Percentiles rank a stretch among this genome's conserved stretches.
phyloP scores from a whole-genome alignment of 2,888 invertebrate genomes.

The Ctena decussata region DNA sequence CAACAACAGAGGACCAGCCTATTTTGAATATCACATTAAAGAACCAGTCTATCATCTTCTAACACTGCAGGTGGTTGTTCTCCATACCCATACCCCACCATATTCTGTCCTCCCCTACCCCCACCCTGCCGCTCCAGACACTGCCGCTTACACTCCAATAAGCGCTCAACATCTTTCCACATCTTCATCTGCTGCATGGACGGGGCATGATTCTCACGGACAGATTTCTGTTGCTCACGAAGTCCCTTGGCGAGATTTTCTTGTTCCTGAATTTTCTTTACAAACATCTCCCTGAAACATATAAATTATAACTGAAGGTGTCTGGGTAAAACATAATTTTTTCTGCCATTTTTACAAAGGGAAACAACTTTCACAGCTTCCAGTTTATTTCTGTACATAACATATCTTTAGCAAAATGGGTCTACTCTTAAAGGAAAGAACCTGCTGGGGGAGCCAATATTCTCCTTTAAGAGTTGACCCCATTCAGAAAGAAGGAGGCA shows the following conservation, averaged over 20 bases:
- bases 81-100: slow-evolving; percentile 62
- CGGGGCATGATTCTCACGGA: slow-evolving; percentile 88
- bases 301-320: too few relatives aligned
- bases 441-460: too few relatives aligned
- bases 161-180: slow-evolving; percentile 88
- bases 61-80: slow-evolving; percentile 76
- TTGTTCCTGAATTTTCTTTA: slow-evolving; percentile 89
- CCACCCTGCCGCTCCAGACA: slow-evolving; percentile 74
- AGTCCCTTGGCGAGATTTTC: slow-evolving; percentile 88
- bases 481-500: too few relatives aligned
- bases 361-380: too few relatives aligned
- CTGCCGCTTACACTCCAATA: slow-evolving; percentile 86
- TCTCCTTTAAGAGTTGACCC: too few relatives aligned
- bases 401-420: too few relatives aligned
- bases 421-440: too few relatives aligned
- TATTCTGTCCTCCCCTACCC: slow-evolving; percentile 51
- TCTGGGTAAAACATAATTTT: too few relatives aligned
- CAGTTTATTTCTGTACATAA: too few relatives aligned
- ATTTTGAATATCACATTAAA: slow-evolving; percentile 70
- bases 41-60: slow-evolving; percentile 81
- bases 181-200: slow-evolving; percentile 88
- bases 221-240: slow-evolving; percentile 87
- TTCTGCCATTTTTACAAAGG: too few relatives aligned
- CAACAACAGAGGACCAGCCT: too few relatives aligned
- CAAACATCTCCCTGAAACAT: slow-evolving; percentile 90